Percentiles rank a stretch among this genome's conserved stretches.
phyloP scores from a whole-genome alignment of 2,113 vertebrate genomes.

The Erythrocercus mccallii region DNA sequence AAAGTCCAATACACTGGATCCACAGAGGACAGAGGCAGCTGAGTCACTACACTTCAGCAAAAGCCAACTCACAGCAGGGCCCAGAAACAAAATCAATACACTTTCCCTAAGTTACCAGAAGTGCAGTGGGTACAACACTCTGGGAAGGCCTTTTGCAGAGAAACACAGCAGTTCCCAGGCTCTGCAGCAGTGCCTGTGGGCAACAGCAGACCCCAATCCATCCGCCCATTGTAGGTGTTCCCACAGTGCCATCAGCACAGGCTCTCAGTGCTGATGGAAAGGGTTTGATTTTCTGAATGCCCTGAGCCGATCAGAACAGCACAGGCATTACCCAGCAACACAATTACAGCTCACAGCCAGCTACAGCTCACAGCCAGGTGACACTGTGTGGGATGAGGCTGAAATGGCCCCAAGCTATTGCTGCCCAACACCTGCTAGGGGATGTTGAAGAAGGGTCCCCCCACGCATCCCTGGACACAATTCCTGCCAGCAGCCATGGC shows the following conservation, averaged over 20 bases:
- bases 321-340: neutral
- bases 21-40: neutral
- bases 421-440: neutral
- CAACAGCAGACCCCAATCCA: neutral
- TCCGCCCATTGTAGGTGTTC: neutral
- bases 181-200: neutral
- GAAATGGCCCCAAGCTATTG: neutral
- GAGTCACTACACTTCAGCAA: slow-evolving; percentile 32
- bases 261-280: neutral
- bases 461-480: rapidly evolving
- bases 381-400: neutral
- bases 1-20: neutral
- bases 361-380: neutral
- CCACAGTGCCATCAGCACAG: neutral
- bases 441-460: neutral
- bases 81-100: slow-evolving; percentile 48
- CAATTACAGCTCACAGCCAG: slow-evolving; percentile 15
- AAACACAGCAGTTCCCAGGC: neutral
- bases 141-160: neutral
- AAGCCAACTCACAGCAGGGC: slow-evolving; percentile 28
- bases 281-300: neutral
- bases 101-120: slow-evolving; percentile 31
- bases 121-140: neutral
- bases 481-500: neutral
- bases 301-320: neutral